A percentile compares a stretch with the other conserved stretches of the same genome.
Conservation (phyloP, 2,113 vertebrate genomes). For the Pteropus alecto region DNA sequence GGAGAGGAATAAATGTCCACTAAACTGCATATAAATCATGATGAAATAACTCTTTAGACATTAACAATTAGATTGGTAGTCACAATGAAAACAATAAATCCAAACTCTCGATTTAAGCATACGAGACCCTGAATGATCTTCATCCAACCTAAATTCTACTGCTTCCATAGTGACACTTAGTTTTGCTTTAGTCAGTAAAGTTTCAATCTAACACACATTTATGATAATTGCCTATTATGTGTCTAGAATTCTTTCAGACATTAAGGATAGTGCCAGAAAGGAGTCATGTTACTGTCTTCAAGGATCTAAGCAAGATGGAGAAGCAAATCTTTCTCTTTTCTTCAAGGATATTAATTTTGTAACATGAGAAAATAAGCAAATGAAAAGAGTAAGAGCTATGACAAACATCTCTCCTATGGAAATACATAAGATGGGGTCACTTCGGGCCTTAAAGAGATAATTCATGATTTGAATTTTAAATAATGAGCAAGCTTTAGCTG, state of each 20-base stretch:
- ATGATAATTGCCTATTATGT: neutral
- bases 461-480: neutral
- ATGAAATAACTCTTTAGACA: conserved; percentile 41
- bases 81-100: conserved; percentile 31
- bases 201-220: neutral
- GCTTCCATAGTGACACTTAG: neutral
- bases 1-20: conserved; percentile 45
- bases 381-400: neutral
- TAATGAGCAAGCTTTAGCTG: neutral
- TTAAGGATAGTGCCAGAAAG: neutral
- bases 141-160: neutral
- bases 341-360: neutral
- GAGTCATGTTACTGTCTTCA: neutral
- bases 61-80: conserved; percentile 52
- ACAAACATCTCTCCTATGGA: neutral
- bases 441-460: neutral
- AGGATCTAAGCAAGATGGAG: neutral
- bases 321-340: neutral
- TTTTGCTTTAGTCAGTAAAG: neutral
- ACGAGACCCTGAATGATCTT: neutral
- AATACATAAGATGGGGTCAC: neutral
- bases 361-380: neutral
- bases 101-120: neutral
- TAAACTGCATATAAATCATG: conserved; percentile 53
- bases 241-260: neutral